phyloP scores from a whole-genome alignment of 2,888 invertebrate genomes.

The Cephus sareptanus region DNA sequence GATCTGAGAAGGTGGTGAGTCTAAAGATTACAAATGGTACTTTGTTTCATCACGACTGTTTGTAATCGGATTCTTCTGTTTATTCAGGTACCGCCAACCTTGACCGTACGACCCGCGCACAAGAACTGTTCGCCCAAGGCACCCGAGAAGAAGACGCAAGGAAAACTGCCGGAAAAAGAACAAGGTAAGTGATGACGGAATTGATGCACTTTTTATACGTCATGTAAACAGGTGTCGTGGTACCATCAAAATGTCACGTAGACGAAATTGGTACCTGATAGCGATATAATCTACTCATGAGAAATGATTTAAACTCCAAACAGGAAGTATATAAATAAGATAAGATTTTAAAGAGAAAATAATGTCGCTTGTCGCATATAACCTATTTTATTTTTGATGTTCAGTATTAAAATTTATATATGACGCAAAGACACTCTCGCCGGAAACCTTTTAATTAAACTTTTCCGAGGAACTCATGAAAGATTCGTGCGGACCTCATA shows the following conservation, averaged over 20 bases:
- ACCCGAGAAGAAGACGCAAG: slow-evolving; percentile 64
- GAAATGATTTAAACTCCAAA: background rate
- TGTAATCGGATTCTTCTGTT: slow-evolving; percentile 16
- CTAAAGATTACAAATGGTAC: background rate
- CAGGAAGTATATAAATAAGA: slow-evolving; percentile 9
- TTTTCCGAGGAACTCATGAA: background rate
- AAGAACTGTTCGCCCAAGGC: slow-evolving; percentile 77
- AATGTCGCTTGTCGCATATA: background rate
- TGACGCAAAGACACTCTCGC: background rate
- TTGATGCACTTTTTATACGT: background rate
- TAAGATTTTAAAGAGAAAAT: slow-evolving; percentile 11
- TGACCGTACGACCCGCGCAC: slow-evolving; percentile 70
- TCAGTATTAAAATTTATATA: background rate
- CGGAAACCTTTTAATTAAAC: slow-evolving; percentile 27
- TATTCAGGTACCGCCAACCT: slow-evolving; percentile 69
- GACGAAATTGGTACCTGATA: background rate
- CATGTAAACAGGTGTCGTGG: background rate
- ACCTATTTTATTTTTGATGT: background rate
- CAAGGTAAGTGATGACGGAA: slow-evolving; percentile 51
- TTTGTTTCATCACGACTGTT: background rate
- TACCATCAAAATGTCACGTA: background rate
- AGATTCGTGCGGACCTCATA: background rate
- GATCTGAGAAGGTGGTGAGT: slow-evolving; percentile 81
- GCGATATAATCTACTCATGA: background rate
- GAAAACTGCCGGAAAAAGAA: slow-evolving; percentile 57